Conservation (phyloP, 2,888 invertebrate genomes). For the Pherbina coryleti region DNA sequence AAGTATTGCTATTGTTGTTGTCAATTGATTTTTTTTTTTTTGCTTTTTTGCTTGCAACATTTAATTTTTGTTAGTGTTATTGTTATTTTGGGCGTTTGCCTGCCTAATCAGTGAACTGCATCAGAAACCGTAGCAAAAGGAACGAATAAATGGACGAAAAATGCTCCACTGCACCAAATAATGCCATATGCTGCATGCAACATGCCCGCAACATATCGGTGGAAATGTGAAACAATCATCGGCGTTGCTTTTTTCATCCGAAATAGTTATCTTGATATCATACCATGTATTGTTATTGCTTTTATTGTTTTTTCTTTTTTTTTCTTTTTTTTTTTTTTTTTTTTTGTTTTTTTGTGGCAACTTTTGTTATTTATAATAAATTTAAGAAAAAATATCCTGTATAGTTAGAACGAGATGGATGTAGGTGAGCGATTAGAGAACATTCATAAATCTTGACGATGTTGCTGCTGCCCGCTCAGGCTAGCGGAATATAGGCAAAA, state of each 20-base stretch:
- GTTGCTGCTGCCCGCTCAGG: constrained; percentile 2
- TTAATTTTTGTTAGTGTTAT: background rate
- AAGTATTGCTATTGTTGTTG: background rate
- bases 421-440: constrained; percentile 3
- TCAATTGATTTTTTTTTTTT: background rate
- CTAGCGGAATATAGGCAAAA: background rate
- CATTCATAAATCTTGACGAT: constrained; percentile 4
- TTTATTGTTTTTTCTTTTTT: constrained; percentile 2
- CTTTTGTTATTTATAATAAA: constrained; percentile 18
- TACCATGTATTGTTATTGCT: background rate
- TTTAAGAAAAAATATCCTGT: constrained; percentile 5
- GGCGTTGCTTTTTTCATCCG: background rate
- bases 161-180: constrained; percentile 3
- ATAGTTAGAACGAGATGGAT: background rate
- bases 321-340: no score
- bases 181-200: constrained; percentile 5
- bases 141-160: background rate
- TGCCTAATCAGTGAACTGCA: constrained; percentile 33
- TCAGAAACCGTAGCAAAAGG: background rate
- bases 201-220: background rate
- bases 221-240: constrained; percentile 20
- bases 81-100: constrained; percentile 32
- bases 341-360: background rate
- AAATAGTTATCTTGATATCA: constrained; percentile 9
- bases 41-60: background rate